Base-by-base conservation (phyloP, 2,797 vertebrate genomes). In the Sternotherus odoratus region DNA sequence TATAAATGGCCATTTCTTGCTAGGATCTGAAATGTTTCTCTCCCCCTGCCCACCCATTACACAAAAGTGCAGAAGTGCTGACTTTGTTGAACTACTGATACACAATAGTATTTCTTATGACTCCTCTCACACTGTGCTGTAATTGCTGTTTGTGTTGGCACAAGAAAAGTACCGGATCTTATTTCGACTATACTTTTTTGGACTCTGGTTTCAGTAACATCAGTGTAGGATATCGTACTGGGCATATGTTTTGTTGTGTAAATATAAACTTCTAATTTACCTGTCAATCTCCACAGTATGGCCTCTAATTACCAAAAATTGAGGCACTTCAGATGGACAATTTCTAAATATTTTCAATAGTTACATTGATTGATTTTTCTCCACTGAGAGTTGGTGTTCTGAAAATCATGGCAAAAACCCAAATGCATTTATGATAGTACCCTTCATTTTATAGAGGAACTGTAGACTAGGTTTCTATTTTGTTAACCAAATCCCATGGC, bases 101-200 rank as follows among this genome's bases (percentile, higher is more conserved):
- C 75, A 98, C 98, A 98, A 98, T 97, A 98, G 95, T 98, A 98
- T 98, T 98, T 99, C 98, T 98, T 98, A 98, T 95, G 98, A 96
- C 97, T 98, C 98, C 98, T 97, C 98, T 98, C 98, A 98, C 98
- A 98, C 98, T 98, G 95, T 87, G 97, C 98, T 97, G 79, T 99
- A 99, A 99, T 98, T 98, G 98, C 98, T 99, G 98, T 99, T 99
- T 99, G 98, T 98, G 97, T 99, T 99, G 99, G 99, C 99, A 95
- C 90, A 93, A 96, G 94, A 97, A 96, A 96, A 97, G 94, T 97
- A 98, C 98, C 98, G 97, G 94, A 96, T 98, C 98, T 97, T 98
- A 96, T 98, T 98, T 99, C 98, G 98, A 98, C 97, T 97, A 96
- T 96, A 98, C 93, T 98, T 98, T 99, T 99, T 98, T 98, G 98